Evolutionary conservation across 2,888 invertebrate species (phyloP), one percentile per base, ranked within the genome.

Genomic region (Megaustenia siamemsis): DNA sequence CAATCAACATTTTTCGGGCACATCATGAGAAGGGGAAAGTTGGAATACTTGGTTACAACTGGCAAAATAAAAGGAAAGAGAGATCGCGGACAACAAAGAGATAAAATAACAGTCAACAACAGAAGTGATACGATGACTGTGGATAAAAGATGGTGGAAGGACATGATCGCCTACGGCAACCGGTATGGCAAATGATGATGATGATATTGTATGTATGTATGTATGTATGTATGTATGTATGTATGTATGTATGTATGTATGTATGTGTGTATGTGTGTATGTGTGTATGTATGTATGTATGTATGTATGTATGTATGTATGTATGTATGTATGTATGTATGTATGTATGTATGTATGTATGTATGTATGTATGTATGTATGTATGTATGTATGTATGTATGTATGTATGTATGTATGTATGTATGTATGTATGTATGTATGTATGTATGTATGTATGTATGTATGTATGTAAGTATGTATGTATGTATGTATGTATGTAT

Each of bases 391-490:
- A 8, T 60, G 40, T 63, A 24, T 63, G 8, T 79, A 38, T 79
- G n/a, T 79, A 53, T 53, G 32, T 60, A 78, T 40, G 24, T 63
- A 78, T 40, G 38, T 78, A 63, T 78, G 32, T 78, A 63, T 78
- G 32, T 78, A 63, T 78, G 38, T 78, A 63, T 63, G 38, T 78
- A 63, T 78, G 38, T 78, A 63, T 78, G 38, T 78, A 63, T 79
- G 43, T 79, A 45, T 79, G 43, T 79, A 66, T 79, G 40, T 79
- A 66, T 79, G 43, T 79, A 66, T 79, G 43, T 66, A 43, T 79
- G 43, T 79, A 43, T 79, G n/a, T 79, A n/a, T 66, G 24, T 79
- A n/a, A 66, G 28, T 79, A 40, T 79, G 15, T 66, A 40, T 66
- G 8, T 66, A 18, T 66, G 28, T 66, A 3, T 76, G 28, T 73